Percentiles rank a stretch among this genome's conserved stretches.
Conservation (phyloP, 2,888 invertebrate genomes). For the Bedellia somnulentella region DNA sequence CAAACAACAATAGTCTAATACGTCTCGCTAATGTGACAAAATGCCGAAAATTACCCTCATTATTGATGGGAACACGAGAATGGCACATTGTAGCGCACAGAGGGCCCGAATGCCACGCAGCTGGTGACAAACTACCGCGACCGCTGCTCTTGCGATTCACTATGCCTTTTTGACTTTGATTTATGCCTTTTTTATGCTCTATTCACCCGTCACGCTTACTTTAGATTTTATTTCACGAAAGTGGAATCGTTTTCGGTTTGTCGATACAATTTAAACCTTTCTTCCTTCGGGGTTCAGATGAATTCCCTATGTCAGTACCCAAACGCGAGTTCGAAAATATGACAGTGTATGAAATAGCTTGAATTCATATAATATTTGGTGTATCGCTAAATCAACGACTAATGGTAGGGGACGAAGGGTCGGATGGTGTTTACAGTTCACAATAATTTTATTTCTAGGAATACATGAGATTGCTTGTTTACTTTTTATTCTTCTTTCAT, state of each 20-base stretch:
- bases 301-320: too few relatives aligned
- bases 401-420: conserved; percentile 54
- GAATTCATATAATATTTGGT: conserved; percentile 42
- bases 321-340: conserved; percentile 18
- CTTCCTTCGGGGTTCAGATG: too few relatives aligned
- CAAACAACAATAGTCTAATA: conserved; percentile 45
- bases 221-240: conserved; percentile 32
- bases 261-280: conserved; percentile 14
- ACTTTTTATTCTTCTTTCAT: too few relatives aligned
- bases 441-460: too few relatives aligned
- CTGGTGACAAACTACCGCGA: conserved; percentile 51
- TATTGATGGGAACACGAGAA: conserved; percentile 49
- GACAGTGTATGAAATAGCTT: conserved; percentile 24
- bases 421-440: conserved; percentile 56
- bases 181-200: conserved; percentile 58
- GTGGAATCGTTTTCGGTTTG: conserved; percentile 10
- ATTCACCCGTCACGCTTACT: conserved; percentile 55
- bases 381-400: conserved; percentile 57
- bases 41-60: conserved; percentile 55
- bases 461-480: too few relatives aligned
- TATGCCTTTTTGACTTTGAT: conserved; percentile 64
- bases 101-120: conserved; percentile 24
- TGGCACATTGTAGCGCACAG: conserved; percentile 27
- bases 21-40: conserved; percentile 53
- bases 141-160: conserved; percentile 45